These are phyloP conservation scores for Hirtodrosophila duncani DNA, from an alignment of 2,888 invertebrate species.

Conservation along the genomic window DNA sequence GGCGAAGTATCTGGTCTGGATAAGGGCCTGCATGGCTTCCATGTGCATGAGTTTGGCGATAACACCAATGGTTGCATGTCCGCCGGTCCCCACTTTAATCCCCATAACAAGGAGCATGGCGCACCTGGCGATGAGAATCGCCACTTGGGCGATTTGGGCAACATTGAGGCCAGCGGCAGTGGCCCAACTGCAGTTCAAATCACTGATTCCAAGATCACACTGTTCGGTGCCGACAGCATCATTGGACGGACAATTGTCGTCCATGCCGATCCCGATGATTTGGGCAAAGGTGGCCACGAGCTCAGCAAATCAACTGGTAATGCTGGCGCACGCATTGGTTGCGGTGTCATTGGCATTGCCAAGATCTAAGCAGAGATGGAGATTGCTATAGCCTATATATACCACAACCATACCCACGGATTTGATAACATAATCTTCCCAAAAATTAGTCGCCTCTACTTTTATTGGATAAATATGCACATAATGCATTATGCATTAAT, in stretches of 20 bases:
- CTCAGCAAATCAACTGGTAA: conserved; percentile 96
- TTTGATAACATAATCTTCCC: too few species aligned
- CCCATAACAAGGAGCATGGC: conserved; percentile 88
- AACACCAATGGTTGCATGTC: conserved; percentile 97
- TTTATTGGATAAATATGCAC: background rate
- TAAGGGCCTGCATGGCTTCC: conserved; percentile 87
- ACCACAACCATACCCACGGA: conserved; percentile 9
- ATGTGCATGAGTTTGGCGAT: conserved; percentile 97
- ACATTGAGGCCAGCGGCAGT: conserved; percentile 85
- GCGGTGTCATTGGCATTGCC: conserved; percentile 78
- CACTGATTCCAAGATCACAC: conserved; percentile 82
- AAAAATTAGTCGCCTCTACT: background rate
- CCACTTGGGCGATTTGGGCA: conserved; percentile 95
- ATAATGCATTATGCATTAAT: conserved; percentile 22
- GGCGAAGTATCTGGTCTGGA: conserved; percentile 89
- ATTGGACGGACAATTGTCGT: conserved; percentile 92
- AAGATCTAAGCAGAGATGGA: conserved; percentile 63
- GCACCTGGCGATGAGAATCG: conserved; percentile 85
- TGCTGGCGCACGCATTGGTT: conserved; percentile 85
- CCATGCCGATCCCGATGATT: conserved; percentile 95
- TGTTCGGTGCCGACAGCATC: conserved; percentile 86
- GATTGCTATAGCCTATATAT: background rate
- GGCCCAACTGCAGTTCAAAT: conserved; percentile 82
- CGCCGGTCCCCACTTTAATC: conserved; percentile 96
- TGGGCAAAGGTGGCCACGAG: conserved; percentile 95